Evolutionary conservation across 2,888 invertebrate species (phyloP).

Genomic region (Protodeltote pygarga): DNA sequence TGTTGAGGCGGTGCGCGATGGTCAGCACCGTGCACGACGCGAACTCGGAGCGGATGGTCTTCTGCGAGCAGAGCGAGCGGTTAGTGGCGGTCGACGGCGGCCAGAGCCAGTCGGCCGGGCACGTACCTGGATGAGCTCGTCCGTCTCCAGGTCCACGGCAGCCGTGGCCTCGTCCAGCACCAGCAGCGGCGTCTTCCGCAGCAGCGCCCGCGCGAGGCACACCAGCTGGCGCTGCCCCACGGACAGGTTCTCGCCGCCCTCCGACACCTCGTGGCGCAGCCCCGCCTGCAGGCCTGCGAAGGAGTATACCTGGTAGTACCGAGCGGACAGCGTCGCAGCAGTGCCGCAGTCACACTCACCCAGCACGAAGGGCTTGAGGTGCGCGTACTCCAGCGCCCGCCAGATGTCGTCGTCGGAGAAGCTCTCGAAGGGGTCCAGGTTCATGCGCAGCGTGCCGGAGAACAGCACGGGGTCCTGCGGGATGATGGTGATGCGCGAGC

Average conservation of each 20-base stretch:
- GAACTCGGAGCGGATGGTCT: conserved; percentile 95
- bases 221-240: conserved; percentile 96
- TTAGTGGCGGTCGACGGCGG: no score
- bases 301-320: not conserved
- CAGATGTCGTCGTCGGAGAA: conserved; percentile 95
- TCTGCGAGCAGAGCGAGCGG: conserved; percentile 76
- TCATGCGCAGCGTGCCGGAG: conserved; percentile 95
- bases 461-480: conserved; percentile 98
- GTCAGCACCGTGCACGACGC: conserved; percentile 95
- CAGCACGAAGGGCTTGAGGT: conserved; percentile 94
- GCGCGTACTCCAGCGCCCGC: conserved; percentile 95
- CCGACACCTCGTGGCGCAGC: conserved; percentile 93
- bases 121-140: conserved; percentile 92
- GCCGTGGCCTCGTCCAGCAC: conserved; percentile 96
- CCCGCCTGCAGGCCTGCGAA: conserved; percentile 89
- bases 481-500: conserved; percentile 94
- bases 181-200: conserved; percentile 94
- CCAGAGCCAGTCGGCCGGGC: not conserved
- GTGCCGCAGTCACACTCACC: conserved; percentile 72
- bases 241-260: conserved; percentile 97
- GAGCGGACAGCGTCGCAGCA: not conserved
- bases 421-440: conserved; percentile 95
- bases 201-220: conserved; percentile 93
- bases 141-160: conserved; percentile 96
- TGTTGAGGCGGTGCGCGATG: conserved; percentile 97